A percentile compares a stretch with the other conserved stretches of the same genome.
These are phyloP conservation scores for Andrena cerasifolii DNA, from an alignment of 1,140 invertebrate genomes.

Conservation along the genomic window DNA sequence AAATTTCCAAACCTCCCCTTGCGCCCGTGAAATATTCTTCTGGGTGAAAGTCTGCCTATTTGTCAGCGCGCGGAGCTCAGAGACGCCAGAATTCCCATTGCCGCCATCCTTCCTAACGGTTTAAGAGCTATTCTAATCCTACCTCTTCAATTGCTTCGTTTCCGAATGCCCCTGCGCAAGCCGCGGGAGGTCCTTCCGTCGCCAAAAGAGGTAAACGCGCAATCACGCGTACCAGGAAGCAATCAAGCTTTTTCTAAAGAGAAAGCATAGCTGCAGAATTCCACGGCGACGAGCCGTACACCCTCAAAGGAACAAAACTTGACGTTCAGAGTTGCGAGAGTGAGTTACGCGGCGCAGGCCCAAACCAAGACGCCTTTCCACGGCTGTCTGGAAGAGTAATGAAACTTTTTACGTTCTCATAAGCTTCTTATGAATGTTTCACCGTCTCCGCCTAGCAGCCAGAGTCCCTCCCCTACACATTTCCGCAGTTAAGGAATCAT, in stretches of 20 bases:
- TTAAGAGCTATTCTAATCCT: background rate
- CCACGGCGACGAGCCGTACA: background rate
- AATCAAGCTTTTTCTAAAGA: background rate
- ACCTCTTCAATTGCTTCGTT: background rate
- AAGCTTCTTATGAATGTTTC: constrained; percentile 53
- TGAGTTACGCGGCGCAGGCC: constrained; percentile 43
- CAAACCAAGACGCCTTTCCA: background rate
- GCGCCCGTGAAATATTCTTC: constrained; percentile 1
- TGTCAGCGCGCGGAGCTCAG: background rate
- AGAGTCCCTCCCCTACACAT: no score
- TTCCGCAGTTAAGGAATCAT: background rate
- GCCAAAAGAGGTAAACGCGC: background rate
- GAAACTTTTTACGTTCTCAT: constrained; percentile 53
- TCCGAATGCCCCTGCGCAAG: no score
- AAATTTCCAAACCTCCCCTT: background rate
- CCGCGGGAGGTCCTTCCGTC: no score
- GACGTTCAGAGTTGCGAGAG: background rate
- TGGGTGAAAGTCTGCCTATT: constrained; percentile 2
- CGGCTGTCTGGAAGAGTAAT: constrained; percentile 27
- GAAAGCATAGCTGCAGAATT: background rate
- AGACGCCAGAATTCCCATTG: background rate
- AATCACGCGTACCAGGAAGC: background rate
- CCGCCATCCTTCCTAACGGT: no score
- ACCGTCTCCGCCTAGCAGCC: background rate
- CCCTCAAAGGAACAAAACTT: constrained; percentile 51